Percentiles rank a stretch among this genome's conserved stretches.
Conservation (phyloP, 2,797 vertebrate species). For the Mus minutoides region DNA sequence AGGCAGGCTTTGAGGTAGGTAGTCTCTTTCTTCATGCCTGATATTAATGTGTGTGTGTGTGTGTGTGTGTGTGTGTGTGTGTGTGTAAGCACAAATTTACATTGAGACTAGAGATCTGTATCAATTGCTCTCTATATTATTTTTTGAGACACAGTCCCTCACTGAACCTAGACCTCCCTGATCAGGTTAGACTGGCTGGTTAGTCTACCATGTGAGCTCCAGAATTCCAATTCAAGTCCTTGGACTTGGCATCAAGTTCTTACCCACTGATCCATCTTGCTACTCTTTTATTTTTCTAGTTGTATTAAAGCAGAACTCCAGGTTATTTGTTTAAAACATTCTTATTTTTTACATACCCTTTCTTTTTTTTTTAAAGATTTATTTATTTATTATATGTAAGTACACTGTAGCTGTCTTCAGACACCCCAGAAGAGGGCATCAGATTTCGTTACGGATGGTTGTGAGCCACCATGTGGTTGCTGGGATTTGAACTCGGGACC, state of each 20-base stretch:
- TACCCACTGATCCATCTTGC: neutral
- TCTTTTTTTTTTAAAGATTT: too few relatives aligned
- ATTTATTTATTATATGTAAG: too few relatives aligned
- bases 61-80: neutral
- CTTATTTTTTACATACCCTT: neutral
- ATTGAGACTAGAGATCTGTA: neutral
- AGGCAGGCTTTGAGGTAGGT: neutral
- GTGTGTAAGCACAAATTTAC: too few relatives aligned
- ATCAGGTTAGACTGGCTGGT: neutral
- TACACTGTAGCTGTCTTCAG: too few relatives aligned
- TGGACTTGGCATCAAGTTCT: neutral
- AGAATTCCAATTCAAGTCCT: neutral
- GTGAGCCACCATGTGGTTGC: too few relatives aligned
- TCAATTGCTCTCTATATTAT: neutral
- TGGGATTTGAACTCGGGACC: too few relatives aligned
- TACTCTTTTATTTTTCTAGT: slow-evolving; percentile 33
- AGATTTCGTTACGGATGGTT: too few relatives aligned
- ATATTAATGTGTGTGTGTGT: neutral
- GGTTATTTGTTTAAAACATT: slow-evolving; percentile 24
- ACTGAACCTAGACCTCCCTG: neutral
- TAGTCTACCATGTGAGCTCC: neutral
- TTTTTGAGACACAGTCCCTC: neutral
- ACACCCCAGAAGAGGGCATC: too few relatives aligned
- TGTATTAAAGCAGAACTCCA: slow-evolving; percentile 39
- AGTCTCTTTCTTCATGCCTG: neutral